Base-by-base conservation (phyloP, 2,888 invertebrate genomes). In the Octodonta nipae region DNA sequence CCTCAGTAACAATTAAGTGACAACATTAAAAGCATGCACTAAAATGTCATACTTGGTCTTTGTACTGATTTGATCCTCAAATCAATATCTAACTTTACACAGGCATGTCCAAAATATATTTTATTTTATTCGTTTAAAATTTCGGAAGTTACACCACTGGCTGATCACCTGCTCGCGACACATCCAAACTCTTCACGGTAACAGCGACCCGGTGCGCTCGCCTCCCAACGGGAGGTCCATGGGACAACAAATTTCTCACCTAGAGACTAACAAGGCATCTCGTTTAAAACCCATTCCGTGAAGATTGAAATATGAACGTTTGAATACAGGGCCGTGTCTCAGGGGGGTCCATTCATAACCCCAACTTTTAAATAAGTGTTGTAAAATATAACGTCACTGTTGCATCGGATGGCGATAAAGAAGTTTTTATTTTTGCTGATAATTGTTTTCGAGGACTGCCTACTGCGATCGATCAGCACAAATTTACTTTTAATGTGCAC, bases 231-330 rank as follows among this genome's bases (percentile, higher is more conserved):
- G 60, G 60, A 51, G 49, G 55, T 56, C 59, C 42, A 40, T 43
- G 47, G 55, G 59, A 61, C 61, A 61, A 60, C 59, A 56, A 60
- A 60, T 60, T 60, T 61, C 61, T 61, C 61, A 61, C 61, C 61
- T 61, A 57, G 56, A 51, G 55, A 49, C 57, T 59, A 60, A 60
- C 59, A 58, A 58, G 58, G 52, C 56, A 53, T 55, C 54, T 56
- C 52, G 55, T 56, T 56, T 55, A 52, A 55, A 58, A 58, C 54
- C 52, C 56, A 56, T 55, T 57, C 51, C 53, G 45, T 49, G 47
- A 46, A 53, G 56, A 59, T 58, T 58, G 59, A 59, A 58, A 59
- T 60, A 59, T 55, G 58, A 55, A 49, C 51, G 49, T 52, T 52
- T 51, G 50, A 49, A 47, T 52, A 46, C 55, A 51, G 53, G 50